phyloP scores from a whole-genome alignment of 2,888 invertebrate species.

The Drosophila flavopinicola region DNA sequence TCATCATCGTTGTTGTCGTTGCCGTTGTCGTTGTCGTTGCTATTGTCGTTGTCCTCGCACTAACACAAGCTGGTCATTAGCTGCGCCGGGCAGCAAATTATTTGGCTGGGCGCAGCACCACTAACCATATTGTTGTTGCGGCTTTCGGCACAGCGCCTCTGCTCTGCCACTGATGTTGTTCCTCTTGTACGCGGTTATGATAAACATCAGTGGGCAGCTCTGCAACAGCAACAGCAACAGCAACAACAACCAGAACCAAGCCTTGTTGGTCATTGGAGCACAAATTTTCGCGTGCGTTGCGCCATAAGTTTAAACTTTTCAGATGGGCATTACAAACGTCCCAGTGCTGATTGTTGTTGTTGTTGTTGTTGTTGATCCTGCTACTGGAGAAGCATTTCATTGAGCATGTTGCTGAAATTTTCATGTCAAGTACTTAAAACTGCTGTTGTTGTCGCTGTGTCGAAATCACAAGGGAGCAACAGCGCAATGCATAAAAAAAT shows the following conservation, averaged over 20 bases:
- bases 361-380: conserved; percentile 11
- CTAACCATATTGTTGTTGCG: conserved; percentile 63
- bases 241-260: conserved; percentile 4
- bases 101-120: conserved; percentile 65
- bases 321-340: conserved; percentile 35
- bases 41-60: conserved; percentile 59
- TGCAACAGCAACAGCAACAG: conserved; percentile 35
- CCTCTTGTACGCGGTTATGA: conserved; percentile 70
- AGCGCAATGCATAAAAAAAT: conserved; percentile 10
- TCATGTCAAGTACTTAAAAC: conserved; percentile 71
- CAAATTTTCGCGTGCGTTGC: conserved; percentile 64
- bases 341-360: conserved; percentile 2
- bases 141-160: conserved; percentile 19
- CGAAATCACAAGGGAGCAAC: conserved; percentile 54
- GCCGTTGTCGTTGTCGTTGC: conserved; percentile 4
- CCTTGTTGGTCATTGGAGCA: conserved; percentile 44
- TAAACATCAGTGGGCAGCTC: conserved; percentile 62
- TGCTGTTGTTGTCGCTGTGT: conserved; percentile 37
- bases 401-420: conserved; percentile 57
- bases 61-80: conserved; percentile 78
- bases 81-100: conserved; percentile 70
- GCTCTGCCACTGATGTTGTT: conserved; percentile 23
- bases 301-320: conserved; percentile 60
- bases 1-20: conserved; percentile 21
- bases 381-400: conserved; percentile 38